These are phyloP conservation scores for Macaria liturata DNA, from an alignment of 2,888 invertebrate genomes.

Conservation along the genomic window DNA sequence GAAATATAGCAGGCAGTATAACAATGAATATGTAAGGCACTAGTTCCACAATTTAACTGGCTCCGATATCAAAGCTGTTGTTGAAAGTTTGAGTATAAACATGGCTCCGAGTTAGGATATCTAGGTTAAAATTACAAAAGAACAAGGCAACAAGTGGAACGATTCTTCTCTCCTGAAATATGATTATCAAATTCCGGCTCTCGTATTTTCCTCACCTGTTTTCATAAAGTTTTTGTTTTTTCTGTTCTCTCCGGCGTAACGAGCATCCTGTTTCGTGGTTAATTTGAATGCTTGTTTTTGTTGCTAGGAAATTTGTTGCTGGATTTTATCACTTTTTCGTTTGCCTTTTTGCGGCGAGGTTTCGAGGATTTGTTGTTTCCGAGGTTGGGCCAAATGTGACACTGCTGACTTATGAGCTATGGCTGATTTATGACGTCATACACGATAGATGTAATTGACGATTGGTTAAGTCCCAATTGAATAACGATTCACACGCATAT, in stretches of 20 bases:
- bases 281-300: conserved; percentile 75
- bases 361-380: conserved; percentile 43
- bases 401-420: conserved; percentile 13
- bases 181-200: conserved; percentile 60
- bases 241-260: conserved; percentile 60
- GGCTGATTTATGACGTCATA: background rate
- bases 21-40: too few species aligned
- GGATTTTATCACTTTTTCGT: conserved; percentile 55
- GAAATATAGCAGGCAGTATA: too few species aligned
- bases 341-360: conserved; percentile 35
- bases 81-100: background rate
- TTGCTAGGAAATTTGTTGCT: conserved; percentile 57
- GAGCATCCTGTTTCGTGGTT: conserved; percentile 73
- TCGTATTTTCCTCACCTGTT: conserved; percentile 62
- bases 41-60: too few species aligned
- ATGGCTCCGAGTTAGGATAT: conserved; percentile 13
- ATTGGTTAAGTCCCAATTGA: too few species aligned
- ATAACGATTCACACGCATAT: too few species aligned
- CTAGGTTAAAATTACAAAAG: conserved; percentile 41
- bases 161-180: conserved; percentile 56
- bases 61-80: background rate
- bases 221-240: conserved; percentile 59
- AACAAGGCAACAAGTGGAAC: conserved; percentile 57
- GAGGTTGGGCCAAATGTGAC: conserved; percentile 23
- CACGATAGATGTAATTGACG: too few species aligned